phyloP scores from a whole-genome alignment of 2,113 vertebrate genomes.

The Pipra filicauda region DNA sequence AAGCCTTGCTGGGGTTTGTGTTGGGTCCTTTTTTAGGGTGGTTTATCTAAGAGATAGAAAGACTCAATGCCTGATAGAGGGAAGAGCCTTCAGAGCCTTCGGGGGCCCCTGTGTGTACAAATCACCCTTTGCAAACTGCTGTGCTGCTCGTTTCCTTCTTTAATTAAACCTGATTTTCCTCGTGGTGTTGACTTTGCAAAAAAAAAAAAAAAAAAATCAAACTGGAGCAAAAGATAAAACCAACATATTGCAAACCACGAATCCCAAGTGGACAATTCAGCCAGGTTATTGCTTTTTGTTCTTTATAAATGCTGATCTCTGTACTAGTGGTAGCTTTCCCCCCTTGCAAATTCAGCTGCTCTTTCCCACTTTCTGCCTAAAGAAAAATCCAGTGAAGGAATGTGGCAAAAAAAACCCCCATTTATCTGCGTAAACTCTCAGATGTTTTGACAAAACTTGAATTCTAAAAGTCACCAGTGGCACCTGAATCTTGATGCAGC shows the following conservation, averaged over 20 bases:
- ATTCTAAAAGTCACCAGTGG: neutral
- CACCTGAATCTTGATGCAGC: neutral
- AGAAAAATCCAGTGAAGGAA: neutral
- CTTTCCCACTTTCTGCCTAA: neutral
- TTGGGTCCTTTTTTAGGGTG: no score
- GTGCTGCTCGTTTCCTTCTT: neutral
- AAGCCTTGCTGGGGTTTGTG: neutral
- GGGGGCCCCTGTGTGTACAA: accelerated
- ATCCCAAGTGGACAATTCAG: neutral
- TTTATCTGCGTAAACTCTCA: neutral
- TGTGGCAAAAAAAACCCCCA: neutral
- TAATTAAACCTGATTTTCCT: neutral
- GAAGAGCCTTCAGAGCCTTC: neutral
- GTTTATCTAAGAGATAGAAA: neutral
- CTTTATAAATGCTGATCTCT: neutral
- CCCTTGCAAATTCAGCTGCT: neutral
- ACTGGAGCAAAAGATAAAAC: neutral
- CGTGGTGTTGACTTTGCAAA: neutral
- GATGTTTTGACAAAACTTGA: neutral
- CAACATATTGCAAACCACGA: neutral
- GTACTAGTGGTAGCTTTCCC: neutral
- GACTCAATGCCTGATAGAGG: neutral
- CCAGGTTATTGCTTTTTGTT: neutral
- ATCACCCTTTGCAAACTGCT: neutral
- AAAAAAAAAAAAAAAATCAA: neutral